Base-by-base conservation (phyloP, 1,140 invertebrate genomes). In the Sitobion miscanthi region DNA sequence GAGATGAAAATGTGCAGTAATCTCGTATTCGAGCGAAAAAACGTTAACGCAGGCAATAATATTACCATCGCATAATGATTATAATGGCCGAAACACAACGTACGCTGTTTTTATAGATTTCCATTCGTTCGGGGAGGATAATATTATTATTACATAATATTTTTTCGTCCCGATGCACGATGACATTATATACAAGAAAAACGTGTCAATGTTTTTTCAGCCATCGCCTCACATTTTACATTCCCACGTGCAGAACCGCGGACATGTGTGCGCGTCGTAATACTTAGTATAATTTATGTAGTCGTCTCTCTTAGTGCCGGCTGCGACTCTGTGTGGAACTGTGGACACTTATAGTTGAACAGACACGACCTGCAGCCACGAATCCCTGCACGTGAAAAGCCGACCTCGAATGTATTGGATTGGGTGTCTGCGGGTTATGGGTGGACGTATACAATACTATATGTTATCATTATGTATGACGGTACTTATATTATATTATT, bases 121-220 rank as follows among this genome's bases (percentile, higher is more conserved):
- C 20, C 38, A 42, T 42, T 85, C 3, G 9, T 85, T 90, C 88
- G 35, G n/a, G 30, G 38, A 35, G n/a, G 21, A 57, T 30, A 62
- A 42, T 54, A 47, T 77, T 52, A 57, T 57, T n/a, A 7, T 57
- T 57, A 57, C 3, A 77, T n/a, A 62, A 62, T 62, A 62, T 77
- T 77, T 14, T 77, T 77, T 77, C 62, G 62, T 14, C 62, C 62
- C n/a, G 1, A n/a, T 83, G 62, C 25, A 45, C 35, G 2, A 62
- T 47, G 35, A 35, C 54, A 35, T n/a, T 88, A 5, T 52, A 88
- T n/a, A 21, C 52, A 3, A 54, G 52, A n/a, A 42, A 92, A 92
- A 85, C 91, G 77, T 92, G 91, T 85, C 23, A 85, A 85, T 92
- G 91, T 92, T 92, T 85, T 82, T 85, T 92, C 35, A 92, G 91